A percentile compares a stretch with the other conserved stretches of the same genome.
Evolutionary conservation across 2,888 invertebrate genomes (phyloP).

Genomic region (Petrophora chlorosata): DNA sequence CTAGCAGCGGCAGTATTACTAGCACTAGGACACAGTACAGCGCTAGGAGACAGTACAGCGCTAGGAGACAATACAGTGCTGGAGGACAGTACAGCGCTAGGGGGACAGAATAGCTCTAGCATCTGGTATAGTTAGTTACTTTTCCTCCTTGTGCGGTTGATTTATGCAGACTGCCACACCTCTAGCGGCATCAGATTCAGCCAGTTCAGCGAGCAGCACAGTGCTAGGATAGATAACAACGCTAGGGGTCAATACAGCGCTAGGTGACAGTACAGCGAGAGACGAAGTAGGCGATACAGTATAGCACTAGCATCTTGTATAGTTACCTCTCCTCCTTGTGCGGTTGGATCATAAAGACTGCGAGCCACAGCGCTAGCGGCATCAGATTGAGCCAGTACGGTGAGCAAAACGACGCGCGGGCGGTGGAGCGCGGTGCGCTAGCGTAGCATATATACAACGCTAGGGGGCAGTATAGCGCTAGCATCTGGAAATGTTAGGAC

Average conservation of each 20-base stretch:
- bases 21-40: too few relatives aligned
- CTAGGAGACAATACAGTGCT: too few relatives aligned
- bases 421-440: slow-evolving; percentile 85
- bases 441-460: slow-evolving; percentile 79
- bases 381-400: slow-evolving; percentile 90
- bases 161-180: slow-evolving; percentile 95
- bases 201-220: slow-evolving; percentile 89
- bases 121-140: slow-evolving; percentile 59
- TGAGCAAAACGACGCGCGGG: slow-evolving; percentile 87
- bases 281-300: background rate
- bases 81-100: background rate
- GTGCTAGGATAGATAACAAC: too few relatives aligned
- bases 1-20: too few relatives aligned
- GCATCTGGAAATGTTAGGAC: slow-evolving; percentile 84
- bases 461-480: slow-evolving; percentile 85
- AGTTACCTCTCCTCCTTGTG: slow-evolving; percentile 93
- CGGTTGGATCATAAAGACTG: slow-evolving; percentile 94
- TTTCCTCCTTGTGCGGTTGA: slow-evolving; percentile 96
- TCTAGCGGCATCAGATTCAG: slow-evolving; percentile 91
- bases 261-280: background rate
- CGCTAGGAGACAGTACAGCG: too few relatives aligned
- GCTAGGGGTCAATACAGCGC: too few relatives aligned
- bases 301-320: background rate
- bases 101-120: background rate
- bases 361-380: slow-evolving; percentile 94